Base-by-base conservation (phyloP, 1,140 invertebrate species). In the Drosophila persimilis region DNA sequence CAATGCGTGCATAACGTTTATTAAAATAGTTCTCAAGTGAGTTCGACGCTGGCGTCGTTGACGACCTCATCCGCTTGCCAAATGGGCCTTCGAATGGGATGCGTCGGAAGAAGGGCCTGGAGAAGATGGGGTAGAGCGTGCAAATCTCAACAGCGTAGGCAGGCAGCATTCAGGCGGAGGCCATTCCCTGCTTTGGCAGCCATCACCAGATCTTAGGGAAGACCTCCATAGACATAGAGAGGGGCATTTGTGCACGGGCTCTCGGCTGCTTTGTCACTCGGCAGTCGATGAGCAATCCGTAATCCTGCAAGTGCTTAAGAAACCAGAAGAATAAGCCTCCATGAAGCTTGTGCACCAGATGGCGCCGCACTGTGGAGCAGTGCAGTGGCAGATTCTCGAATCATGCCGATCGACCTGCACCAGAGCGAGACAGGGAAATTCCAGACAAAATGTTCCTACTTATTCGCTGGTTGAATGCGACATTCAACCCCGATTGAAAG, bases 21-120 rank as follows among this genome's bases (percentile, higher is more conserved):
- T 86, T 86, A 83, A 86, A 86, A 86, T 86, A 86, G 83, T 86
- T 86, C 74, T 88, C 65, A 86, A 86, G 83, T 88, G 83, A 86
- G 77, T 85, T 74, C 81, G 65, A 70, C 74, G 65, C 65, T 69
- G 65, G 63, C 65, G 71, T 67, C 73, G 81, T 51, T 58, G 51
- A 73, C 55, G 66, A 57, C 53, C 45, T 69, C 35, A 39, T 39
- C 35, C 11, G 55, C 52, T 55, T 73, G 57, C 60, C 69, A 64
- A 73, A 73, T 64, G 53, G 60, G 43, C 59, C 54, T 44, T 41
- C 59, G 53, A 56, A 52, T 47, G 41, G 39, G 20, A 20, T 31
- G 22, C 22, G n/a, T 11, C 1, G 2, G 20, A 4, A 31, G 29
- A 9, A 20, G 47, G 26, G 24, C 47, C 26, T 3, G 7, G 13